Evolutionary conservation across 2,113 vertebrate species (phyloP).

Genomic region (Hyaena hyaena): DNA sequence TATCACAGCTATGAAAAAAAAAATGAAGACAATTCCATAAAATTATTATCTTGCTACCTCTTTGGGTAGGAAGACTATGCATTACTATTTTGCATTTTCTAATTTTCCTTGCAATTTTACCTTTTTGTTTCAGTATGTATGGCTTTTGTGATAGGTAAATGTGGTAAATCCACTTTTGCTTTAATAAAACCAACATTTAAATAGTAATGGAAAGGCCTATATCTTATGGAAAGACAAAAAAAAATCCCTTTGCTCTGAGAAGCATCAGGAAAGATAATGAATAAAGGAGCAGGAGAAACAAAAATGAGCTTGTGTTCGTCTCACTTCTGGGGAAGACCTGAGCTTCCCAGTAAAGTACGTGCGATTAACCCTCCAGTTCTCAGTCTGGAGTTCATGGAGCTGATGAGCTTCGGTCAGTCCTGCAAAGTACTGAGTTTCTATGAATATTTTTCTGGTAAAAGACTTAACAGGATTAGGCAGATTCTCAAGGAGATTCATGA

Average conservation of each 20-base stretch:
- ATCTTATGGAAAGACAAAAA: not conserved
- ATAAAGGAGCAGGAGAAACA: not conserved
- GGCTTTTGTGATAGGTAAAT: not conserved
- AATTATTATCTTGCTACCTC: not conserved
- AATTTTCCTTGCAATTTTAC: constrained; percentile 2
- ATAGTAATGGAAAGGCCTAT: not conserved
- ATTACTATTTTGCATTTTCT: not conserved
- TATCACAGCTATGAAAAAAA: not conserved
- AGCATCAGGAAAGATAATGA: not conserved
- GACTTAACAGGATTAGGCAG: not conserved
- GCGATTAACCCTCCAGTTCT: not conserved
- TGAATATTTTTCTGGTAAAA: not conserved
- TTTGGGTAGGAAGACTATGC: not conserved
- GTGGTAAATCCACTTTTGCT: not conserved
- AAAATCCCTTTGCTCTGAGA: not conserved
- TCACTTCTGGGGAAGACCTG: not conserved
- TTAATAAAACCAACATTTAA: constrained; percentile 18
- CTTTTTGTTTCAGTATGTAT: not conserved
- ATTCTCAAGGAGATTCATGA: not conserved
- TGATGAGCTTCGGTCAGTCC: not conserved
- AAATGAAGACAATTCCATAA: not conserved
- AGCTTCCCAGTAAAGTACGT: not conserved
- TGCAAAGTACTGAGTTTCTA: not conserved
- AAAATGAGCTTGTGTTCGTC: not conserved
- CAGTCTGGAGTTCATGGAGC: not conserved